These are phyloP conservation scores for Lissonota sp. DNA, from an alignment of 2,888 invertebrate species.

Conservation along the genomic window DNA sequence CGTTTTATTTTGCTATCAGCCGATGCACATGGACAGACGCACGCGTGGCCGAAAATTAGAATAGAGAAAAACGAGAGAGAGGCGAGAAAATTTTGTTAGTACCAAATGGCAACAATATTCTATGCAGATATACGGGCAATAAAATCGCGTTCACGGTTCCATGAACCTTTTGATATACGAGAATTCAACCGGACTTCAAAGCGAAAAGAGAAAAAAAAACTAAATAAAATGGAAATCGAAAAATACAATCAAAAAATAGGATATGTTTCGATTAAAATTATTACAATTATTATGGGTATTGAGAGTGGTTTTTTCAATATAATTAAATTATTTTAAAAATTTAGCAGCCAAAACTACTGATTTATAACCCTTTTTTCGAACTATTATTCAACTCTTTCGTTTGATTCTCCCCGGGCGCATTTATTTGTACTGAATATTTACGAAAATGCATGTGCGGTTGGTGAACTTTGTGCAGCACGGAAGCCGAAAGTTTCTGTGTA, in stretches of 20 bases:
- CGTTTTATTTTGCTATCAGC: too few relatives aligned
- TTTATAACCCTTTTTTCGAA: too few relatives aligned
- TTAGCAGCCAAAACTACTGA: too few relatives aligned
- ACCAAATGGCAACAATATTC: constrained; percentile 16
- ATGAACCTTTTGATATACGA: constrained; percentile 17
- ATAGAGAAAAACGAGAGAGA: neutral
- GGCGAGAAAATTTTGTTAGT: neutral
- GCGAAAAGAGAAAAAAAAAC: neutral
- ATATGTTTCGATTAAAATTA: too few relatives aligned
- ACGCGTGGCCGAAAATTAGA: constrained; percentile 1
- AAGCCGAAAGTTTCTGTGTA: neutral
- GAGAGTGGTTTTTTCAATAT: too few relatives aligned
- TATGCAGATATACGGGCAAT: constrained; percentile 36
- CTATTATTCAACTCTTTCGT: too few relatives aligned
- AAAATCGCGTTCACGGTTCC: constrained; percentile 29
- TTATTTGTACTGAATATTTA: neutral
- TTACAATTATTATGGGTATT: too few relatives aligned
- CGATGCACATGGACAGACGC: too few relatives aligned
- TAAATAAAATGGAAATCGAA: too few relatives aligned
- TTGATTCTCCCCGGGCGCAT: neutral
- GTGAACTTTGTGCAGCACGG: neutral
- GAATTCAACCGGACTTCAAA: constrained; percentile 11
- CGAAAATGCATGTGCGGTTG: neutral
- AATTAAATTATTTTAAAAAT: too few relatives aligned
- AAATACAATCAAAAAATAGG: too few relatives aligned